A percentile compares a stretch with the other conserved stretches of the same genome.
These are phyloP conservation scores for Callorhinus ursinus DNA, from an alignment of 2,113 vertebrate species.

Conservation along the genomic window DNA sequence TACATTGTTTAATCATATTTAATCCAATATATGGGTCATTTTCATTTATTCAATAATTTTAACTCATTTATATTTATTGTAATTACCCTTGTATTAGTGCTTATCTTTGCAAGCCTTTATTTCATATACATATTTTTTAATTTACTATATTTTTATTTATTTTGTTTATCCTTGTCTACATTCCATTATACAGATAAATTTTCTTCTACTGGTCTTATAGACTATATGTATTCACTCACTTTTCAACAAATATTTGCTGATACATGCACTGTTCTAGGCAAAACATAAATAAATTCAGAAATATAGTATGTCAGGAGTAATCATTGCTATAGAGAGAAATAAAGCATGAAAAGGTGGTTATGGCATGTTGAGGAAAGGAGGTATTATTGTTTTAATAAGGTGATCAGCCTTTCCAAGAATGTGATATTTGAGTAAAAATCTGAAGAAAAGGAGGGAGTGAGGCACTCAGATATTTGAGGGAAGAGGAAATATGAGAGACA, in stretches of 20 bases:
- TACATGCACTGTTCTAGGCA: neutral
- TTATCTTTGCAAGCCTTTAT: neutral
- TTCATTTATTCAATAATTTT: neutral
- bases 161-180: neutral
- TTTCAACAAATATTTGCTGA: neutral
- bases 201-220: neutral
- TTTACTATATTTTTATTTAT: neutral
- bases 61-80: neutral
- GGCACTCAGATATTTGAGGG: neutral
- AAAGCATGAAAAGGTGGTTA: neutral
- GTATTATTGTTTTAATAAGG: neutral
- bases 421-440: neutral
- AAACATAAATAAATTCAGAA: neutral
- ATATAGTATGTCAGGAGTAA: neutral
- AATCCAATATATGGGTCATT: neutral
- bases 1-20: neutral
- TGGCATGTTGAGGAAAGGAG: neutral
- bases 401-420: neutral
- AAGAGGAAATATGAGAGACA: neutral
- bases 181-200: neutral
- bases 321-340: neutral
- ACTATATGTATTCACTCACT: neutral
- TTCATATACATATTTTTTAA: neutral
- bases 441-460: neutral
- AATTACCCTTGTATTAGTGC: neutral